phyloP scores from a whole-genome alignment of 1,140 invertebrate species.

The Batillaria attramentaria region DNA sequence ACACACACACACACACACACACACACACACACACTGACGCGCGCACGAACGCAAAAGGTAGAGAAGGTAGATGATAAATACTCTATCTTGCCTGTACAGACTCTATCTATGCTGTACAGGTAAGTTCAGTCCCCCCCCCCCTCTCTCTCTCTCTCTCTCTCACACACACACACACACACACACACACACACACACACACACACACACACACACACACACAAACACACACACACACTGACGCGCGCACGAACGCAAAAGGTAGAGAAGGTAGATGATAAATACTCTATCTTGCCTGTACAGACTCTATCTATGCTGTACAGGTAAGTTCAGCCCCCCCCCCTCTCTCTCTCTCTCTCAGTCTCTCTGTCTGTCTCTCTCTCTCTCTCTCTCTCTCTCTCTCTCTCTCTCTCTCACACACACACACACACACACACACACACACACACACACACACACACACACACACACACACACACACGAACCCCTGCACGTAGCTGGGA shows the following conservation, averaged over 20 bases:
- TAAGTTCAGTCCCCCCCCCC: not conserved
- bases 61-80: too few species aligned
- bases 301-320: too few species aligned
- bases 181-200: slow-evolving; percentile 24
- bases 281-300: too few species aligned
- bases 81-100: too few species aligned
- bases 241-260: not conserved
- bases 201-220: not conserved
- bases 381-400: slow-evolving; percentile 11
- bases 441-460: not conserved
- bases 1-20: not conserved
- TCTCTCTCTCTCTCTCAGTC: slow-evolving; percentile 14
- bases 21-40: not conserved
- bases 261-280: too few species aligned
- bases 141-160: not conserved
- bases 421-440: not conserved
- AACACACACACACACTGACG: not conserved
- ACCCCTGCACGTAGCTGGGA: not conserved
- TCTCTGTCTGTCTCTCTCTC: slow-evolving; percentile 13
- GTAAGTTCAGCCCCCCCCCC: not conserved
- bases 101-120: too few species aligned
- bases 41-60: not conserved
- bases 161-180: slow-evolving; percentile 6
- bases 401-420: not conserved
- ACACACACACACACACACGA: not conserved